These are phyloP conservation scores for Serinus canaria DNA, from an alignment of 2,113 vertebrate species.

Conservation along the genomic window DNA sequence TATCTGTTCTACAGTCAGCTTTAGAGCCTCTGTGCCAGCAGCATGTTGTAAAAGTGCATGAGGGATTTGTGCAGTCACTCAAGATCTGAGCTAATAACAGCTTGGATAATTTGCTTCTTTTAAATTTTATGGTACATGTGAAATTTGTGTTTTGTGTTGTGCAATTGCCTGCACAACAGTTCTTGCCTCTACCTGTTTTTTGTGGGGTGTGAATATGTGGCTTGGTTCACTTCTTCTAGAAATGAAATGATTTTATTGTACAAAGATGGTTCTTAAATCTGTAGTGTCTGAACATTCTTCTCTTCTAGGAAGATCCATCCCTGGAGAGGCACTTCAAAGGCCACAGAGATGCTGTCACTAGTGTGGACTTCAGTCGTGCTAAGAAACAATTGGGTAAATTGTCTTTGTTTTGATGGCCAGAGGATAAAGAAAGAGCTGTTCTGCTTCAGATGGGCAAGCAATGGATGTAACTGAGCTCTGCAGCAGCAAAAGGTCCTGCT, in stretches of 20 bases:
- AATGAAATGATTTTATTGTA: not conserved
- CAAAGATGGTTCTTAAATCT: not conserved
- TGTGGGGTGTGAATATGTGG: not conserved
- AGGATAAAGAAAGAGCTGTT: not conserved
- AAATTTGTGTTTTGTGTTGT: not conserved
- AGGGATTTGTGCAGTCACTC: not conserved
- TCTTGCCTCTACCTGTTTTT: not conserved
- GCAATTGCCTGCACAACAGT: not conserved
- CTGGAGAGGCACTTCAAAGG: slow-evolving; percentile 92
- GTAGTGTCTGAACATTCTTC: not conserved
- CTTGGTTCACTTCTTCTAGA: not conserved
- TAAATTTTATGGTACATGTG: not conserved
- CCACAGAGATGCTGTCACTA: slow-evolving; percentile 88
- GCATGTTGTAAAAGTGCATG: not conserved
- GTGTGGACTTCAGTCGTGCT: slow-evolving; percentile 88
- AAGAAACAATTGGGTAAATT: slow-evolving; percentile 89
- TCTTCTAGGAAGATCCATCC: slow-evolving; percentile 85
- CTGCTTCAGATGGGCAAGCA: not conserved
- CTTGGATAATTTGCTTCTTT: not conserved
- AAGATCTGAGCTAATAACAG: not conserved
- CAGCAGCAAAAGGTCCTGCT: not conserved
- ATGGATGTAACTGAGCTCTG: not conserved
- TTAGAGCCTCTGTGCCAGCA: not conserved
- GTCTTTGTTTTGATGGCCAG: not conserved
- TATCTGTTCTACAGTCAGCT: not conserved